A percentile compares a stretch with the other conserved stretches of the same genome.
Evolutionary conservation across 2,888 invertebrate genomes (phyloP).

Genomic region (Gymnocheta viridis): DNA sequence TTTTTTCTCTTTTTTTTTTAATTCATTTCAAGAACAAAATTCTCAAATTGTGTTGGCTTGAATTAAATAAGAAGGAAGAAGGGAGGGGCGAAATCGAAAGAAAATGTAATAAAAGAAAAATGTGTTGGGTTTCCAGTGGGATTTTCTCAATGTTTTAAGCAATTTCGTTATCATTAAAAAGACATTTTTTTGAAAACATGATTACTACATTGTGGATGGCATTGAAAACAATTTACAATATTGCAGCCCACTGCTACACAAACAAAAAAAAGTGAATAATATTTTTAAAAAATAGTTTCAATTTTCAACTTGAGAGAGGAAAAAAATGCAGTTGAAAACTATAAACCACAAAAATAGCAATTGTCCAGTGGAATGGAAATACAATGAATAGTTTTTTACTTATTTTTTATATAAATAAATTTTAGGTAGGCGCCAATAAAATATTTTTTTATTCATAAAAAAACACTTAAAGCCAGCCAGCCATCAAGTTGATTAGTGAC

Average conservation of each 20-base stretch:
- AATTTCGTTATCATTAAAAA: conserved; percentile 62
- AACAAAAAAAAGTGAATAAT: conserved; percentile 12
- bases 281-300: conserved; percentile 29
- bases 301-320: conserved; percentile 23
- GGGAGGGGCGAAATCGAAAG: background rate
- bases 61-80: conserved; percentile 27
- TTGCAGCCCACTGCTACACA: conserved; percentile 39
- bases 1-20: too few species aligned
- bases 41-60: conserved; percentile 31
- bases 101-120: conserved; percentile 15
- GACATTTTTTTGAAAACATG: conserved; percentile 53
- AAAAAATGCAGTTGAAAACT: conserved; percentile 5
- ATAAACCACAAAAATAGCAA: conserved; percentile 49
- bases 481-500: conserved; percentile 50
- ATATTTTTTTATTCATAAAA: conserved; percentile 33
- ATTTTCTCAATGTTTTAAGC: conserved; percentile 45
- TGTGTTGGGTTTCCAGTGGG: conserved; percentile 58
- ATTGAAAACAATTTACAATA: conserved; percentile 56
- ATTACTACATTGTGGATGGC: conserved; percentile 41
- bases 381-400: conserved; percentile 20
- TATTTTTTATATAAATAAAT: conserved; percentile 33
- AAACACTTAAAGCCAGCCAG: conserved; percentile 27
- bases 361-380: conserved; percentile 50
- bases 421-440: conserved; percentile 62
- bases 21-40: background rate